A percentile compares a stretch with the other conserved stretches of the same genome.
Evolutionary conservation across 2,113 vertebrate genomes (phyloP).

Genomic region (Otus sunia): DNA sequence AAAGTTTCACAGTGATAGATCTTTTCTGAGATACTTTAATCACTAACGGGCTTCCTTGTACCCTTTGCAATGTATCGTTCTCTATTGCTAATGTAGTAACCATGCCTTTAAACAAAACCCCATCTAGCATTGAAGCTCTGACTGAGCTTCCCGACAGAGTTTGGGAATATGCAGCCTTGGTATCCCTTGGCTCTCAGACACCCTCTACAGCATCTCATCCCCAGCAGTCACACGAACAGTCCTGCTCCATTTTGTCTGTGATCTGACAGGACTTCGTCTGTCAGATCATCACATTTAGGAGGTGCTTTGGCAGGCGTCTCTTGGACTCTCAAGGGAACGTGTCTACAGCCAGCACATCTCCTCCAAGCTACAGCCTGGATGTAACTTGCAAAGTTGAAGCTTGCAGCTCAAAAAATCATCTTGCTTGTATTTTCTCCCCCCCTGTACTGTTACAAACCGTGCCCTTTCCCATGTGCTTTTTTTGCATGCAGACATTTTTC

Average conservation of each 20-base stretch:
- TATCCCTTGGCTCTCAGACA: neutral
- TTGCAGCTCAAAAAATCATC: neutral
- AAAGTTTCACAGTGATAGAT: neutral
- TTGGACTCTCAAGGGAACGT: rapidly evolving
- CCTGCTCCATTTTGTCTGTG: neutral
- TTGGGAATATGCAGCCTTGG: neutral
- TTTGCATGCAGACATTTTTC: slow-evolving; percentile 7
- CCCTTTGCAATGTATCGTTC: neutral
- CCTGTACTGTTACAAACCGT: neutral
- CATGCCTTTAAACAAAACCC: neutral
- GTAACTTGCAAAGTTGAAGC: neutral
- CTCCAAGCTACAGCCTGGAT: neutral
- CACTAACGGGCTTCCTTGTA: neutral
- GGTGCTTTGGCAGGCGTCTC: neutral
- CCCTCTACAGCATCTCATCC: neutral
- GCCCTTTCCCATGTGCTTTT: slow-evolving; percentile 3
- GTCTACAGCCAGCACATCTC: neutral
- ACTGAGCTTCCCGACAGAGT: neutral
- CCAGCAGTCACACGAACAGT: rapidly evolving
- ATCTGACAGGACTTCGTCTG: neutral
- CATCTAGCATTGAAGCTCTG: neutral
- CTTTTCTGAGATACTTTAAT: neutral
- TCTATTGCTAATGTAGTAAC: neutral
- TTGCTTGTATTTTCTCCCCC: neutral
- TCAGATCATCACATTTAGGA: neutral